These are phyloP conservation scores for Hephaestus fuliginosus DNA, from an alignment of 2,797 vertebrate genomes.

Conservation along the genomic window DNA sequence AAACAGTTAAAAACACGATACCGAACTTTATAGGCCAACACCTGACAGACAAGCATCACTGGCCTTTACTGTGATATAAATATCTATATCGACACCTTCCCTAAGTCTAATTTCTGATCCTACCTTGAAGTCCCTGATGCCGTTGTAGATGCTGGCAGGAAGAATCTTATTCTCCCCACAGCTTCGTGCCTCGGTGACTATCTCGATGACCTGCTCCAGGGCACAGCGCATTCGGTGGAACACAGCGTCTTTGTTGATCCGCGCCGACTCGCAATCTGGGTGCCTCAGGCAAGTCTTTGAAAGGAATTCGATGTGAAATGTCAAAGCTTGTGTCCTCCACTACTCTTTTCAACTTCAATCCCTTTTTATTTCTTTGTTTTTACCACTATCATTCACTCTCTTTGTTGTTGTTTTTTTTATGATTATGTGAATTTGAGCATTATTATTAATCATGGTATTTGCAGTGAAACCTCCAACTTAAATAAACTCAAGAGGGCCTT, in stretches of 20 bases:
- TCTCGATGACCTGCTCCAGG: slow-evolving; percentile 97
- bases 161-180: slow-evolving; percentile 88
- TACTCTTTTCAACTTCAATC: slow-evolving; percentile 26
- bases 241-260: slow-evolving; percentile 96
- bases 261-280: slow-evolving; percentile 97
- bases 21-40: neutral
- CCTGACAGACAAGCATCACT: neutral
- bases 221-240: slow-evolving; percentile 97
- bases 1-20: neutral
- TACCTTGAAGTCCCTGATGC: slow-evolving; percentile 97
- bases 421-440: slow-evolving; percentile 11
- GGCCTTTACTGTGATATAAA: neutral
- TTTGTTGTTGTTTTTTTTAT: slow-evolving; percentile 5
- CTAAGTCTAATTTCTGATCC: slow-evolving; percentile 32
- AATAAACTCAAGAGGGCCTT: slow-evolving; percentile 22
- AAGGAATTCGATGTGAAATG: slow-evolving; percentile 65
- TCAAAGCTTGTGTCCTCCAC: slow-evolving; percentile 45
- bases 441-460: slow-evolving; percentile 3
- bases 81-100: neutral
- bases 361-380: slow-evolving; percentile 27
- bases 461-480: slow-evolving; percentile 15
- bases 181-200: slow-evolving; percentile 93
- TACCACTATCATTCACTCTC: neutral
- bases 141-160: slow-evolving; percentile 92
- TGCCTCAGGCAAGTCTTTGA: slow-evolving; percentile 97